phyloP scores from a whole-genome alignment of 2,888 invertebrate genomes.

The Cheilosia vernalis region DNA sequence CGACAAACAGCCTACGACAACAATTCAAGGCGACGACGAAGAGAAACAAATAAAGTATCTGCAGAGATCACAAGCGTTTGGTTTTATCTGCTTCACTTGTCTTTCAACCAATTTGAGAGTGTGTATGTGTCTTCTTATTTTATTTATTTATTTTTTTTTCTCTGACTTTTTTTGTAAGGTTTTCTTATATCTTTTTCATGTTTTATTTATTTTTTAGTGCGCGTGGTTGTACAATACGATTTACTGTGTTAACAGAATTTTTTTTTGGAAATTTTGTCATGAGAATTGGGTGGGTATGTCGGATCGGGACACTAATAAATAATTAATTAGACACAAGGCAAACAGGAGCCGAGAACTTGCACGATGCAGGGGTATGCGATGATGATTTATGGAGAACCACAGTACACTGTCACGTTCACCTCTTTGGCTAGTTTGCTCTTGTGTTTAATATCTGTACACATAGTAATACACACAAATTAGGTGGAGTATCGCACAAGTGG shows the following conservation, averaged over 20 bases:
- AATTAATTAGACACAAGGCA: constrained; percentile 28
- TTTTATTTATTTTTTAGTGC: constrained; percentile 26
- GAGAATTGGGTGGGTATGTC: neutral
- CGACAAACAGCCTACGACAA: neutral
- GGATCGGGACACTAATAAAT: constrained; percentile 26
- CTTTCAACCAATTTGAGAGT: constrained; percentile 9
- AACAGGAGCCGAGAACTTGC: neutral
- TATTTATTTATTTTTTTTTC: constrained; percentile 6
- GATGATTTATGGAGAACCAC: neutral
- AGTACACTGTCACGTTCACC: constrained; percentile 31
- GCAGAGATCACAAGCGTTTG: constrained; percentile 45
- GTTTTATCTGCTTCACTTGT: constrained; percentile 39
- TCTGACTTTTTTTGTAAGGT: neutral
- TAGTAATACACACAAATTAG: constrained; percentile 60
- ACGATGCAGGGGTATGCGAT: constrained; percentile 3
- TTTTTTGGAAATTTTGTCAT: too few species aligned
- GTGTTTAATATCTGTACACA: constrained; percentile 38
- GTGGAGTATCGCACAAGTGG: constrained; percentile 70
- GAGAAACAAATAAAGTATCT: constrained; percentile 41
- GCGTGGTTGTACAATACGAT: neutral
- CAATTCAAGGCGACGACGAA: constrained; percentile 19
- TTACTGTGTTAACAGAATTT: neutral
- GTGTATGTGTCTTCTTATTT: constrained; percentile 10
- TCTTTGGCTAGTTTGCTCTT: constrained; percentile 39
- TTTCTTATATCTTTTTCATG: constrained; percentile 8